Evolutionary conservation across 2,113 vertebrate species (phyloP), one percentile per base, ranked within the genome.

Genomic region (Poecilia latipinna): DNA sequence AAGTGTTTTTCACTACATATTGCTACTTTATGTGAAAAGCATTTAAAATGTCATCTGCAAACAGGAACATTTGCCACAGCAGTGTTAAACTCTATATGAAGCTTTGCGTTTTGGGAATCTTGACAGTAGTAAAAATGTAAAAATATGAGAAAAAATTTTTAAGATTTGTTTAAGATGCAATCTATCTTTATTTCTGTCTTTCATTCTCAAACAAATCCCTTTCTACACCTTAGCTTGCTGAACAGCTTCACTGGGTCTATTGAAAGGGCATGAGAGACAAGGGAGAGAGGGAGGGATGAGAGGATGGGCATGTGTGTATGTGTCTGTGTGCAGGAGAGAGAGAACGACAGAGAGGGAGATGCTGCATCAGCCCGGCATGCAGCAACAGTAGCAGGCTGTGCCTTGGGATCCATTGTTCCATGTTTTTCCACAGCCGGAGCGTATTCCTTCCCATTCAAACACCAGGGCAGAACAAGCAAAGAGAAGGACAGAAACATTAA

Each of bases 401-500:
- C 84, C 90, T 69, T 77, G 82, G 80, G 83, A 85, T 93, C 94
- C 90, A 94, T 94, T 94, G 94, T 94, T 94, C 93, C 92, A 78
- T 80, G 85, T 89, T 85, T 86, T 72, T 74, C 74, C 8, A 82
- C 63, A 62, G 67, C 75, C 80, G 82, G 70, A 90, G 72, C 80
- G 82, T 60, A 65, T 89, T 86, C 61, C 71, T 67, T 60, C 85
- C 81, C 79, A 79, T 77, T 83, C 76, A 82, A 74, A 54, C 74
- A 72, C 83, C 67, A 77, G 19, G 24, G 70, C 57, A 68, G 68
- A 72, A 65, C 70, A 77, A 76, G 24, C 68, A 13, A 65, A 62
- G 68, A 60, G 60, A 66, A 44, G 39, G 24, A 73, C 78, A 29
- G 60, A 74, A 8, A 2, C n/a, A 29, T 48, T 33, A 28, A 65